Evolutionary conservation across 2,888 invertebrate genomes (phyloP), one percentile per base, ranked within the genome.

Genomic region (Notodonta ziczac): DNA sequence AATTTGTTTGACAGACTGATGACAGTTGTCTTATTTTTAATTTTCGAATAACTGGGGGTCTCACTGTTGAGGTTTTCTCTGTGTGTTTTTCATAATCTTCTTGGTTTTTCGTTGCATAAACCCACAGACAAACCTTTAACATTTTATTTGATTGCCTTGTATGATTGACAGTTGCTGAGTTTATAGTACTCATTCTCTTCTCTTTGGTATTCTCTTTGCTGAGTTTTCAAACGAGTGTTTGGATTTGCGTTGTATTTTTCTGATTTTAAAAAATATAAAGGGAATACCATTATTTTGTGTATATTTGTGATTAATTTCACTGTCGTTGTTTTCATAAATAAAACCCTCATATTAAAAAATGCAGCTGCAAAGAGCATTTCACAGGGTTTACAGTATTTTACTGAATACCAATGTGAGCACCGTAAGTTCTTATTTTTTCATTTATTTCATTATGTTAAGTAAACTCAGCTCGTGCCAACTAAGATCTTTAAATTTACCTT

Each of bases 341-440:
- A 59, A 57, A 24, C 13, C 12, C 13, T 39, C 4, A 13, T 12
- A 54, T 48, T 52, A 56, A 24, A 68, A 46, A 62, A 88, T 88
- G 88, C 84, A 83, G 65, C 69, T 87, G 32, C 87, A 85, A 65
- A 84, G 80, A 76, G 73, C 77, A 16, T 73, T 87, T 63, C 82
- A 82, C 40, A 83, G 80, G 70, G 62, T 84, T 10, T 79, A 72
- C 64, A 76, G 76, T 46, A 74, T 82, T 65, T 66, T 79, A 61
- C 73, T 80, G 50, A 72, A 67, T 59, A 66, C 77, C 57, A 84
- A 79, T 66, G 59, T 81, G 24, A 84, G 80, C 57, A 60, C 70
- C 61, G 88, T 88, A 79, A 57, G 84, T 86, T 50, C 52, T 13
- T 40, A 59, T 60, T 70, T 10, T 42, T 42, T 46, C 46, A 46